Conservation (phyloP, 1,140 invertebrate species). For the Drosophila lowei region DNA sequence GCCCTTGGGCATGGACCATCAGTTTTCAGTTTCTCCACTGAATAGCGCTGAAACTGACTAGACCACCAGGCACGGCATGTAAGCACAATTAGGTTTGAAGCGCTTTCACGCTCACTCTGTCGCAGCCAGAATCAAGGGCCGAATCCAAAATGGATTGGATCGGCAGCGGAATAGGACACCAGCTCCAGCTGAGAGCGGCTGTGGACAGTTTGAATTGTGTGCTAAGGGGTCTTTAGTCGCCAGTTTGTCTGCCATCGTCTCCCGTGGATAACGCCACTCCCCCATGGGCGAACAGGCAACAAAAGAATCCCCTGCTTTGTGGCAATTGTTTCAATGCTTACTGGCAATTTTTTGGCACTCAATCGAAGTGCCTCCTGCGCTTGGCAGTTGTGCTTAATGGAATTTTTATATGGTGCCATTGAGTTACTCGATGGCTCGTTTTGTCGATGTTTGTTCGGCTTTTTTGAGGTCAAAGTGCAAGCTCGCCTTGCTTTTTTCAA, state of each 20-base stretch:
- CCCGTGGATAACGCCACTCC: slow-evolving; percentile 26
- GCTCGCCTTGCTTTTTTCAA: slow-evolving; percentile 35
- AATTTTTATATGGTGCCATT: slow-evolving; percentile 68
- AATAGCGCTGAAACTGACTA: not conserved
- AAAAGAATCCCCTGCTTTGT: slow-evolving; percentile 31
- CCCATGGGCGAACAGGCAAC: not conserved
- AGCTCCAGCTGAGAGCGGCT: slow-evolving; percentile 25
- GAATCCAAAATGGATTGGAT: slow-evolving; percentile 3
- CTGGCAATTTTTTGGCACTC: slow-evolving; percentile 53
- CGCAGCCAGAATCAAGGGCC: slow-evolving; percentile 22
- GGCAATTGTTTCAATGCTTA: slow-evolving; percentile 57
- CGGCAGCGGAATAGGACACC: slow-evolving; percentile 5
- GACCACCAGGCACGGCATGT: slow-evolving; percentile 40
- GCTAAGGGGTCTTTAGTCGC: slow-evolving; percentile 69
- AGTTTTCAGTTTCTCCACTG: slow-evolving; percentile 1
- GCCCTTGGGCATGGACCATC: slow-evolving; percentile 17
- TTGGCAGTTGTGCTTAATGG: slow-evolving; percentile 76
- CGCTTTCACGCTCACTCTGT: slow-evolving; percentile 53
- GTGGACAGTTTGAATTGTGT: slow-evolving; percentile 25
- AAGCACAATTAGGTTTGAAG: slow-evolving; percentile 72
- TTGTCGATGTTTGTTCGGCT: slow-evolving; percentile 40
- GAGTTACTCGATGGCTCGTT: slow-evolving; percentile 56
- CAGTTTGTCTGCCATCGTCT: slow-evolving; percentile 62
- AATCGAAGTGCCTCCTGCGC: slow-evolving; percentile 64
- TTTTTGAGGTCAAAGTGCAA: slow-evolving; percentile 76